Evolutionary conservation across 2,113 vertebrate species (phyloP).

Genomic region (Ardeotis arabs): DNA sequence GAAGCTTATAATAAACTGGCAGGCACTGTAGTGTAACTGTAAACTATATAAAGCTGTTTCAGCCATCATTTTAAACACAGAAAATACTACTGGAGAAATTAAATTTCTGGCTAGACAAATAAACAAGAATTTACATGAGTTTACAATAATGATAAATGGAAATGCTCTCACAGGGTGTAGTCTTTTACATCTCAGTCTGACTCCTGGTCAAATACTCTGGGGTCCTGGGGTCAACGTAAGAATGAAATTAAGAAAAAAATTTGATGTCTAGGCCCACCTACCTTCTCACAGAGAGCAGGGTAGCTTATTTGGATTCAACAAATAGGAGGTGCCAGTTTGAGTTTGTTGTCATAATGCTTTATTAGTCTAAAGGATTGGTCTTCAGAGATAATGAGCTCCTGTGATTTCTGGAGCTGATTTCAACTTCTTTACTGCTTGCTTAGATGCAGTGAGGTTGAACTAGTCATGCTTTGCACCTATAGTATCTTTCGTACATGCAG

Average conservation of each 20-base stretch:
- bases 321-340: neutral
- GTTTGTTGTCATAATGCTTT: neutral
- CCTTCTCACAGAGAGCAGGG: neutral
- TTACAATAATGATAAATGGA: neutral
- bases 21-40: neutral
- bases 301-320: neutral
- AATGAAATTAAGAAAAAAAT: neutral
- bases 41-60: neutral
- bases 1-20: neutral
- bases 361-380: neutral
- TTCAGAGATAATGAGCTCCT: neutral
- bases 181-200: neutral
- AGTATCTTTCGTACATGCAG: neutral
- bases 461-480: neutral
- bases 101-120: neutral
- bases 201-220: neutral
- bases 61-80: neutral
- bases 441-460: neutral
- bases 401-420: neutral
- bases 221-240: neutral
- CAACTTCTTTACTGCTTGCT: neutral
- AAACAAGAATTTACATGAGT: neutral
- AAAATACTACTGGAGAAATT: neutral
- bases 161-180: neutral
- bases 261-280: neutral